Evolutionary conservation across 1,140 invertebrate species (phyloP).

Genomic region (Eciton burchellii): DNA sequence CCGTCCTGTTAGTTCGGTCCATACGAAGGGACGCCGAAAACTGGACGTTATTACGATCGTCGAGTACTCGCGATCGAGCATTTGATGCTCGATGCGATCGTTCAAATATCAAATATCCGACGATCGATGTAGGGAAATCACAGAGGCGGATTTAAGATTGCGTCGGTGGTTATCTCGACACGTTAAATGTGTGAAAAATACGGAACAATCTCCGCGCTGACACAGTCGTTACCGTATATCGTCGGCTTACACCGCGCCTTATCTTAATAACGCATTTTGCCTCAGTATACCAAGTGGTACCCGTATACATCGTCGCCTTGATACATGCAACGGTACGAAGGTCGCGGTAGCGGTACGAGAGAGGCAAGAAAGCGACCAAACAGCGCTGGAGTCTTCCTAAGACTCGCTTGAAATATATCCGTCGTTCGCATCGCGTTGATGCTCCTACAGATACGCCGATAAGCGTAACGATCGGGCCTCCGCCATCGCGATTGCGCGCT

Average conservation of each 20-base stretch:
- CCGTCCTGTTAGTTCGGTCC: slow-evolving; percentile 36
- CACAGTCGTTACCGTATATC: neutral
- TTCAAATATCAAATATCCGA: slow-evolving; percentile 2
- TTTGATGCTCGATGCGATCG: neutral
- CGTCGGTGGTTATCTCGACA: neutral
- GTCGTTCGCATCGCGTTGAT: slow-evolving; percentile 30
- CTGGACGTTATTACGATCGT: no score
- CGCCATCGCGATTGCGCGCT: neutral
- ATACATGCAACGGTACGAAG: slow-evolving; percentile 34
- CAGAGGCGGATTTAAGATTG: neutral
- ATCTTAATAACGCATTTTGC: slow-evolving; percentile 56
- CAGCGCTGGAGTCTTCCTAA: neutral
- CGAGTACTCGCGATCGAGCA: neutral
- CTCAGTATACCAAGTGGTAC: neutral
- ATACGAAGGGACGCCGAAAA: neutral
- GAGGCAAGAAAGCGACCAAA: neutral
- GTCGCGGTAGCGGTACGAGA: neutral
- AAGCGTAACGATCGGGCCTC: slow-evolving; percentile 42
- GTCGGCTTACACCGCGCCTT: slow-evolving; percentile 10
- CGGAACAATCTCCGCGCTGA: neutral
- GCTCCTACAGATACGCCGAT: slow-evolving; percentile 43
- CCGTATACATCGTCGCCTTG: slow-evolving; percentile 19
- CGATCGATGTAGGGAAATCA: neutral
- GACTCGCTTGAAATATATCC: slow-evolving; percentile 21
- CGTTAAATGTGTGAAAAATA: neutral